Conservation (phyloP, 2,113 vertebrate genomes). For the Rhynchomys soricoides region DNA sequence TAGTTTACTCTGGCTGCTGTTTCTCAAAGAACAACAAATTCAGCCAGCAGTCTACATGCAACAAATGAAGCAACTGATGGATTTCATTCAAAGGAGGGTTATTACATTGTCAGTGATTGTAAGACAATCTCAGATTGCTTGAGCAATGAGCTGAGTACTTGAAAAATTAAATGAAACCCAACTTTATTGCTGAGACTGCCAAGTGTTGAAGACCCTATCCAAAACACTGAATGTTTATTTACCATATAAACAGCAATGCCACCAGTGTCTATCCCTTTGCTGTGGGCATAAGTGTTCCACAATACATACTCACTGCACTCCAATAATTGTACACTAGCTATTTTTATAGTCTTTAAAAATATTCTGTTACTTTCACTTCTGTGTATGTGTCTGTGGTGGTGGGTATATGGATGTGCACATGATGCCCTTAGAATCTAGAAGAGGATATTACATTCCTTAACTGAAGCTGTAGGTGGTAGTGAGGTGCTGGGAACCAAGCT, state of each 20-base stretch:
- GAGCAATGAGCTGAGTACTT: neutral
- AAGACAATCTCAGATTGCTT: conserved; percentile 21
- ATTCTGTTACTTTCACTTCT: neutral
- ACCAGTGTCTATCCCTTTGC: neutral
- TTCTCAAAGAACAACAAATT: conserved; percentile 12
- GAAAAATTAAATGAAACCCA: conserved; percentile 26
- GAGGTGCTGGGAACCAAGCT: neutral
- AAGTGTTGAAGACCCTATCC: neutral
- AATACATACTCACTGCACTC: conserved; percentile 24
- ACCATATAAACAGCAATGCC: conserved; percentile 33
- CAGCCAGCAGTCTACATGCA: conserved; percentile 13
- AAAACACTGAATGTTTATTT: conserved; percentile 44
- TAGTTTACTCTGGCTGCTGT: conserved; percentile 8
- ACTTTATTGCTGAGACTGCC: neutral
- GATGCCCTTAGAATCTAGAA: neutral
- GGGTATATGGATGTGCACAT: too few relatives aligned
- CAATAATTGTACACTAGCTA: conserved; percentile 2
- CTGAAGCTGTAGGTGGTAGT: too few relatives aligned
- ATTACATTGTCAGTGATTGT: neutral
- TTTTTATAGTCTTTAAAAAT: neutral
- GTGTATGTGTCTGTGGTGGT: neutral
- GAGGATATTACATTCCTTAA: neutral
- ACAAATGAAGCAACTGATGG: conserved; percentile 5
- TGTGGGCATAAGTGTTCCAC: neutral
- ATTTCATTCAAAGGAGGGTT: conserved; percentile 36